Evolutionary conservation across 2,888 invertebrate species (phyloP).

Genomic region (Oligia latruncula): DNA sequence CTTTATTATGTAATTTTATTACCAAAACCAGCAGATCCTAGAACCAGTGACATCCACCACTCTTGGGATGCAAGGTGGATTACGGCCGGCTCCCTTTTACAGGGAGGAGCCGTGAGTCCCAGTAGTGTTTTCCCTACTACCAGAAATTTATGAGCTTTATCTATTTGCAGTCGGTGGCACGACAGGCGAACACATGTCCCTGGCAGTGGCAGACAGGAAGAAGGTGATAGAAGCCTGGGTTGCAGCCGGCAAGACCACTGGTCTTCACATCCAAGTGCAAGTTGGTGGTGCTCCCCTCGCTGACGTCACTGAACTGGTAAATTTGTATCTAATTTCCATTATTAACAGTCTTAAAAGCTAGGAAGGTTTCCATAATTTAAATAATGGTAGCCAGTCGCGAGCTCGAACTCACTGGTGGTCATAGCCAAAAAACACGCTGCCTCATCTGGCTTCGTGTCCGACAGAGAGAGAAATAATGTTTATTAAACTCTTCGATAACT

Average conservation of each 20-base stretch:
- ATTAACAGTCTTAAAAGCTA: neutral
- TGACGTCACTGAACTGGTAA: constrained; percentile 93
- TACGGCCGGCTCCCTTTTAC: neutral
- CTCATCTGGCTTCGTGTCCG: too few species aligned
- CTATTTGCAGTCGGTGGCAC: constrained; percentile 93
- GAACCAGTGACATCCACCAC: neutral
- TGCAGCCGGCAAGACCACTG: constrained; percentile 88
- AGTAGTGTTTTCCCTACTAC: neutral
- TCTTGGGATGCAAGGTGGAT: neutral
- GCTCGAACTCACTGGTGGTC: too few species aligned
- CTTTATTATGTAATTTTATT: neutral
- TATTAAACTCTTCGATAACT: too few species aligned
- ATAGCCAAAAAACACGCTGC: too few species aligned
- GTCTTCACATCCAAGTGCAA: constrained; percentile 93
- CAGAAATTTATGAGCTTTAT: neutral
- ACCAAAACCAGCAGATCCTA: neutral
- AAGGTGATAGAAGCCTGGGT: constrained; percentile 92
- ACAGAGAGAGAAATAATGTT: too few species aligned
- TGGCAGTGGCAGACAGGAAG: constrained; percentile 93
- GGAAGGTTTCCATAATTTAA: neutral
- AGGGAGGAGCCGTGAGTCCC: neutral
- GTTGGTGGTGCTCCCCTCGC: constrained; percentile 93
- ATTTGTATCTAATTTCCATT: constrained; percentile 8
- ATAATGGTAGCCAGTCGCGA: neutral
- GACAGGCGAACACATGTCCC: constrained; percentile 94